These are phyloP conservation scores for Diadegma fenestrale DNA, from an alignment of 2,888 invertebrate genomes.

Conservation along the genomic window DNA sequence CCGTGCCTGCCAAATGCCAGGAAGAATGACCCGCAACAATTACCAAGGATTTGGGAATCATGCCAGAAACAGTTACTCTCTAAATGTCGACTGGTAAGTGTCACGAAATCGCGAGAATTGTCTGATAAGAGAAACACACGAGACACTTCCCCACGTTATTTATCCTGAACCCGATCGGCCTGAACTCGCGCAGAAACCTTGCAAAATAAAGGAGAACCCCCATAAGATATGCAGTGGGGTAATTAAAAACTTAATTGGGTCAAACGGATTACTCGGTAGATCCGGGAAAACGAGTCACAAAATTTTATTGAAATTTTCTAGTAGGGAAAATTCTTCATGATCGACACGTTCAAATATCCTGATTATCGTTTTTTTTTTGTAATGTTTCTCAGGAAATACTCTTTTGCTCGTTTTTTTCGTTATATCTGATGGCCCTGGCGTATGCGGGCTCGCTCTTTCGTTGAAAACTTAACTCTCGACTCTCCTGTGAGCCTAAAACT, in stretches of 20 bases:
- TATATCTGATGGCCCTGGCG: slow-evolving; percentile 80
- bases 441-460: slow-evolving; percentile 70
- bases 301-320: too few relatives aligned
- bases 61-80: slow-evolving; percentile 51
- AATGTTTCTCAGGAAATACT: slow-evolving; percentile 81
- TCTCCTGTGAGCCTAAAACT: slow-evolving; percentile 69
- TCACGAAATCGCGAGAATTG: slow-evolving; percentile 40
- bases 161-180: not conserved
- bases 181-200: not conserved
- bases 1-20: slow-evolving; percentile 22
- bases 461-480: slow-evolving; percentile 79
- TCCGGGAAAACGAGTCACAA: not conserved
- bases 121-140: slow-evolving; percentile 21
- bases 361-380: slow-evolving; percentile 55
- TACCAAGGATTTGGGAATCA: slow-evolving; percentile 50
- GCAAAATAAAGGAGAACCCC: not conserved
- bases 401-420: slow-evolving; percentile 77
- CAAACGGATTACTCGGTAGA: not conserved
- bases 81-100: slow-evolving; percentile 54
- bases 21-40: slow-evolving; percentile 42
- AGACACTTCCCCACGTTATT: slow-evolving; percentile 10
- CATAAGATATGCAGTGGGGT: not conserved
- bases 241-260: not conserved
- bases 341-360: not conserved
- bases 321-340: not conserved